Percentiles rank a stretch among this genome's conserved stretches.
These are phyloP conservation scores for Lithosia quadra DNA, from an alignment of 2,888 invertebrate genomes.

Conservation along the genomic window DNA sequence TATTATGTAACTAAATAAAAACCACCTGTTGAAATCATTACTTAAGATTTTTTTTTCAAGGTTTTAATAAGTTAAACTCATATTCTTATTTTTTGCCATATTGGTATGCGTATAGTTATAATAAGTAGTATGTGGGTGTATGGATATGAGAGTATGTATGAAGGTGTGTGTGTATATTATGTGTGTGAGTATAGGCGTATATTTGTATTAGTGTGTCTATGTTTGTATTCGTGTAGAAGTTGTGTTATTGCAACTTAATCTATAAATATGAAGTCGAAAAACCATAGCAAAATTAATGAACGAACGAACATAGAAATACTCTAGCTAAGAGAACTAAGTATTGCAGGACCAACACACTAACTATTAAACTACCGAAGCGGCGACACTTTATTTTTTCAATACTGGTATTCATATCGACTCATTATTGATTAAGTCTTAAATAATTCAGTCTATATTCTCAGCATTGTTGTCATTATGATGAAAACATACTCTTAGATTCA, in stretches of 20 bases:
- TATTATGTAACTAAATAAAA: background rate
- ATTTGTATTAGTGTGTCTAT: background rate
- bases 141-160: background rate
- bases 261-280: no score
- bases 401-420: no score
- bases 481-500: background rate
- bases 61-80: background rate
- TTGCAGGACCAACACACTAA: no score
- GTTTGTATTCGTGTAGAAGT: background rate
- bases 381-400: no score
- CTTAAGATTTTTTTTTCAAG: background rate
- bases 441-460: no score
- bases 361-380: no score
- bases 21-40: background rate
- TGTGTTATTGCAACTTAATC: no score
- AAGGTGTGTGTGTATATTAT: background rate
- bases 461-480: background rate
- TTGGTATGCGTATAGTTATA: background rate
- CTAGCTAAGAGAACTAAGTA: no score
- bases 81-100: background rate
- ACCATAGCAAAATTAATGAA: no score
- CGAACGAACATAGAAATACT: no score
- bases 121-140: background rate
- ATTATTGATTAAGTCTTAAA: no score
- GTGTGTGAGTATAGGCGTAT: background rate